Conservation (phyloP, 2,888 invertebrate genomes). For the Kuschelorhynchus macadamiae region DNA sequence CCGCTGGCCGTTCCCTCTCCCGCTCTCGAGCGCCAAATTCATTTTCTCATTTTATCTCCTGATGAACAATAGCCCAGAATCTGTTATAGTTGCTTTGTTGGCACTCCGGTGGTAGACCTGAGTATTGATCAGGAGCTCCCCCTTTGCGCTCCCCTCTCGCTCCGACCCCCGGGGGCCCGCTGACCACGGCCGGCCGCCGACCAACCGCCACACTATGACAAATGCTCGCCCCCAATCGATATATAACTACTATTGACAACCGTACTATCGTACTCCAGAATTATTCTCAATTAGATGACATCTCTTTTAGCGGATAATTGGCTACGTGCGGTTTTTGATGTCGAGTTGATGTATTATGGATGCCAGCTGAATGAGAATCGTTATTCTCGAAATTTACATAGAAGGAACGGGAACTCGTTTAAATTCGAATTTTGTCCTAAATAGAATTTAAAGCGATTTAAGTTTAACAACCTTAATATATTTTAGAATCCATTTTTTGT, state of each 20-base stretch:
- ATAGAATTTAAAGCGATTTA: too few relatives aligned
- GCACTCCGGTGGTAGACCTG: slow-evolving; percentile 70
- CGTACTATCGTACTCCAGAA: slow-evolving; percentile 32
- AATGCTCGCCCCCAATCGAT: slow-evolving; percentile 68
- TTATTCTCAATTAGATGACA: slow-evolving; percentile 27
- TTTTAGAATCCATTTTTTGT: too few relatives aligned
- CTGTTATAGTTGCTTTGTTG: slow-evolving; percentile 71
- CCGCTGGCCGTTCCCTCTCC: slow-evolving; percentile 37
- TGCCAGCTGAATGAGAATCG: not conserved
- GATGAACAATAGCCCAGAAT: slow-evolving; percentile 70
- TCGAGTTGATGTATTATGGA: too few relatives aligned
- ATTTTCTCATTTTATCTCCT: slow-evolving; percentile 70
- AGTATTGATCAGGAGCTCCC: slow-evolving; percentile 69
- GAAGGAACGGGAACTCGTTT: too few relatives aligned
- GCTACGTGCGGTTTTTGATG: slow-evolving; percentile 17
- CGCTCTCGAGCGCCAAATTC: slow-evolving; percentile 61
- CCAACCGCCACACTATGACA: slow-evolving; percentile 69
- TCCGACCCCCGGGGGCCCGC: slow-evolving; percentile 54
- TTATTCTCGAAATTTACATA: not conserved
- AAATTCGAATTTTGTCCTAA: too few relatives aligned
- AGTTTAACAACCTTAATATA: too few relatives aligned
- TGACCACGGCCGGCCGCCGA: slow-evolving; percentile 67
- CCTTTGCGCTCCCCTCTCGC: slow-evolving; percentile 51
- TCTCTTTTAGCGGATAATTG: slow-evolving; percentile 21
- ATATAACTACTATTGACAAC: slow-evolving; percentile 62